Base-by-base conservation (phyloP, 2,888 invertebrate genomes). In the Nomada hirtipes region DNA sequence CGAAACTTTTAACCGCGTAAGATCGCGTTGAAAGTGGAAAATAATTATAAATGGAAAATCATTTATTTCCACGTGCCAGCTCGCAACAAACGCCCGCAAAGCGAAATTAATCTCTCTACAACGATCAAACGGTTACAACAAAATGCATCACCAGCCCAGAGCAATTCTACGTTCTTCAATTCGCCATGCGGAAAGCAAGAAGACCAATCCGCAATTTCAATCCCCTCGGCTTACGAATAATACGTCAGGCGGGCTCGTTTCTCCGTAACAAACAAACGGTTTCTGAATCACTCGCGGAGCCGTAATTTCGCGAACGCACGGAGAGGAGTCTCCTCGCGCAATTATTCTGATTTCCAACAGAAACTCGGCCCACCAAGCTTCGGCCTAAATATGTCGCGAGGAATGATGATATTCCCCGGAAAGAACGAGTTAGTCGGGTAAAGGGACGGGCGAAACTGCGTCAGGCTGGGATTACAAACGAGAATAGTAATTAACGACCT, bases 401-500 rank as follows among this genome's bases (percentile, higher is more conserved):
- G 29, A 61, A 29, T 7, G 57, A 73, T 50, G 74, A 74, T 74
- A 74, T 68, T 68, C 67, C 11, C 18, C n/a, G 29, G 52, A 67
- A 72, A 71, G 61, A 68, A 63, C 52, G 60, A 20, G 26, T 10
- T 36, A n/a, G 65, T 36, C 13, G 26, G 57, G 47, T 20, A 44
- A 61, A 64, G 59, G 63, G 29, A 47, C 26, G 63, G 29, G 29
- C 23, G 60, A 36, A 20, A 26, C 64, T 23, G 47, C 18, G n/a
- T 47, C 18, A 13, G 50, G 60, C 23, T 50, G 63, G 73, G 68
- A 77, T 77, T 75, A 70, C 68, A 82, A 79, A 80, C 74, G 74
- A 79, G 79, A 75, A 86, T 84, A 86, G 87, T 89, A 91, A 91
- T 91, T 90, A 91, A 89, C 88, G 83, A 47, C 67, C 68, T 7